phyloP scores from a whole-genome alignment of 2,113 vertebrate species.

The Origma solitaria region DNA sequence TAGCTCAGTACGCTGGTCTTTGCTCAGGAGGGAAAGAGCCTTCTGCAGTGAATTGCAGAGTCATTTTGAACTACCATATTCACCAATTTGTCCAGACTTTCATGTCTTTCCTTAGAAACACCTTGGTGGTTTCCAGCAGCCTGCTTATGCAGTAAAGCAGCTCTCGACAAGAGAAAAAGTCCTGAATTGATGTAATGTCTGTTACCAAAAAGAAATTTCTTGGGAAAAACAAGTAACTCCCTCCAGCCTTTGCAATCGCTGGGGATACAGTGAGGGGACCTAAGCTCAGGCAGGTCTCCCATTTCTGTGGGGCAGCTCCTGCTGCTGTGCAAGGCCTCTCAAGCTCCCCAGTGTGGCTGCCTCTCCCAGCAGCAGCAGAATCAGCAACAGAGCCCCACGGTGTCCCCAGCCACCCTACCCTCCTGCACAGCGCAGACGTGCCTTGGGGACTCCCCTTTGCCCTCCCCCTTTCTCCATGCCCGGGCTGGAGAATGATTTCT shows the following conservation, averaged over 20 bases:
- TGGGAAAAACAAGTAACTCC: neutral
- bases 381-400: fast-evolving
- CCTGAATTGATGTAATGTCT: neutral
- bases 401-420: fast-evolving
- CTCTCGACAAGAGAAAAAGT: neutral
- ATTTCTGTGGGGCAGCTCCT: neutral
- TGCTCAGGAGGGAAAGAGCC: neutral
- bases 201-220: neutral
- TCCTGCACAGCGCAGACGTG: fast-evolving
- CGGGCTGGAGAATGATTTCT: neutral
- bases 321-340: neutral
- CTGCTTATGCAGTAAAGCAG: neutral
- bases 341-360: fast-evolving
- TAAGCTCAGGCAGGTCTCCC: neutral
- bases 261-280: neutral
- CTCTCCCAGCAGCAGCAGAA: neutral
- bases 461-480: neutral
- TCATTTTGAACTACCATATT: neutral
- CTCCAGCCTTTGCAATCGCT: neutral
- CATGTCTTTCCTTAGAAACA: neutral
- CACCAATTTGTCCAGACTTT: neutral
- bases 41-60: neutral
- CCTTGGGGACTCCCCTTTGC: neutral
- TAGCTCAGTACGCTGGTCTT: neutral
- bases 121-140: neutral